phyloP scores from a whole-genome alignment of 2,888 invertebrate genomes.

The Micropterix aruncella region DNA sequence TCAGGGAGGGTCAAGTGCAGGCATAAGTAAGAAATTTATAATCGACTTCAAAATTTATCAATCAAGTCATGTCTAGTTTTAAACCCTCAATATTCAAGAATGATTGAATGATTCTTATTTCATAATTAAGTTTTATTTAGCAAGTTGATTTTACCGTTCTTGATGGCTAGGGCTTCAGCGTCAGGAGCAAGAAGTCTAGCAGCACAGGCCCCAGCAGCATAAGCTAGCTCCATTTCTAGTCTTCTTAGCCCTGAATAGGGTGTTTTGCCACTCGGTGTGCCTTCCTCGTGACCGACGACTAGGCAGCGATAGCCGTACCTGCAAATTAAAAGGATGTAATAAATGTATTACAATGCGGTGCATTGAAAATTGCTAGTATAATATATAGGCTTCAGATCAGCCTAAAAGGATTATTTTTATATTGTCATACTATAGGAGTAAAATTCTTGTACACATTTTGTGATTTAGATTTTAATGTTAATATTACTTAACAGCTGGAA shows the following conservation, averaged over 20 bases:
- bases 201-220: constrained; percentile 84
- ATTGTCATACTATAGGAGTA: background rate
- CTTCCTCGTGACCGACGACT: constrained; percentile 73
- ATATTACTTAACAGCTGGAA: too few relatives aligned
- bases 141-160: constrained; percentile 18
- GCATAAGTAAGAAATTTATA: too few relatives aligned
- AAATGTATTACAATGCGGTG: background rate
- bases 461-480: too few relatives aligned
- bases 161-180: constrained; percentile 21
- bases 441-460: too few relatives aligned
- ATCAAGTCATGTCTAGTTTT: background rate
- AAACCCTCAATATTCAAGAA: too few relatives aligned
- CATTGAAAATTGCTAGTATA: constrained; percentile 2
- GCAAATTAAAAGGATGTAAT: background rate
- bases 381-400: background rate
- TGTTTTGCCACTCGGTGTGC: constrained; percentile 24
- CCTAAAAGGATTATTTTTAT: background rate
- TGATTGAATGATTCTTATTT: too few relatives aligned
- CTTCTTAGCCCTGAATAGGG: constrained; percentile 44
- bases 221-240: constrained; percentile 80
- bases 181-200: constrained; percentile 65
- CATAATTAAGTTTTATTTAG: too few relatives aligned
- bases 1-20: too few relatives aligned
- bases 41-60: background rate
- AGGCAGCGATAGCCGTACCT: constrained; percentile 61